phyloP scores from a whole-genome alignment of 1,140 invertebrate species.

The Acromyrmex heyeri region DNA sequence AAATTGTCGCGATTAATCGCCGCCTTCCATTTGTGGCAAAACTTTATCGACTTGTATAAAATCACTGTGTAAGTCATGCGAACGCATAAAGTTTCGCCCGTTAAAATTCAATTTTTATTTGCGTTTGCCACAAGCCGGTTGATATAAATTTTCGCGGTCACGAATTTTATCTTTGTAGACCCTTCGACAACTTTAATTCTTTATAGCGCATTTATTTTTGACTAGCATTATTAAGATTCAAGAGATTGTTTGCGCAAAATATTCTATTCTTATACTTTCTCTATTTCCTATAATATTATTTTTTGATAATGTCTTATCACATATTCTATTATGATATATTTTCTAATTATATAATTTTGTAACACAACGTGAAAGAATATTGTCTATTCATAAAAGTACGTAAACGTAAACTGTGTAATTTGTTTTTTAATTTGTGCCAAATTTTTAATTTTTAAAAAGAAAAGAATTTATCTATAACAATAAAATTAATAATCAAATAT shows the following conservation, averaged over 20 bases:
- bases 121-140: neutral
- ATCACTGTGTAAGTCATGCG: neutral
- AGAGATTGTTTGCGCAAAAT: neutral
- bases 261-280: slow-evolving; percentile 5
- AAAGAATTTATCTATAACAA: neutral
- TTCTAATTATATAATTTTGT: neutral
- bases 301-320: neutral
- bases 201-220: neutral
- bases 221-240: neutral
- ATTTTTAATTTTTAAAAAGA: neutral
- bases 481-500: slow-evolving; percentile 4
- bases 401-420: neutral
- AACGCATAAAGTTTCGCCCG: slow-evolving; percentile 11
- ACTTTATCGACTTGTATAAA: slow-evolving; percentile 44
- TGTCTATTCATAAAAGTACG: neutral
- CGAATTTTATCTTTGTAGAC: neutral
- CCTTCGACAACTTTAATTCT: neutral
- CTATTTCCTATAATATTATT: neutral
- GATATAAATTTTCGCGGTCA: slow-evolving; percentile 36
- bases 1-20: slow-evolving; percentile 34
- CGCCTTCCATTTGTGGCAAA: slow-evolving; percentile 8
- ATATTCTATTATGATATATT: neutral
- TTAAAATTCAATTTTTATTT: slow-evolving; percentile 16
- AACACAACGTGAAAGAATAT: neutral
- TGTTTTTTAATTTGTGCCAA: neutral